Evolutionary conservation across 2,113 vertebrate genomes (phyloP).

Genomic region (Brienomyrus longianalis): DNA sequence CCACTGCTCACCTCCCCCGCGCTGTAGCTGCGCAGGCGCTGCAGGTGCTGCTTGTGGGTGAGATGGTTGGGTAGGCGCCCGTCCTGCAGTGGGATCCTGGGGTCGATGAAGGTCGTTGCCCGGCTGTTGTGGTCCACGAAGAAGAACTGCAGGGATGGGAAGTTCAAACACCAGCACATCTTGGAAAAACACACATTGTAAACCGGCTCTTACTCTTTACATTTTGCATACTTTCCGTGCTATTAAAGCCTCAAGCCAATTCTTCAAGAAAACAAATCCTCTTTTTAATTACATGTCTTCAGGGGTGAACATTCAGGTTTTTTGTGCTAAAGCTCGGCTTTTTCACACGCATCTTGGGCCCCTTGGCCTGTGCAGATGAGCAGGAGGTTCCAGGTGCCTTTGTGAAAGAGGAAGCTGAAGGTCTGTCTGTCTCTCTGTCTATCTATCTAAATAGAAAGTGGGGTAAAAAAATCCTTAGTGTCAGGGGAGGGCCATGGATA

Average conservation of each 20-base stretch:
- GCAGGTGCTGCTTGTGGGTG: constrained; percentile 88
- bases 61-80: constrained; percentile 83
- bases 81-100: constrained; percentile 90
- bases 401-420: background rate
- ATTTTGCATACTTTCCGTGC: background rate
- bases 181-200: background rate
- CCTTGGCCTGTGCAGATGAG: background rate
- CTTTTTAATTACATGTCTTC: background rate
- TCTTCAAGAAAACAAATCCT: background rate
- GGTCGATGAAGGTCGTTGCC: constrained; percentile 95
- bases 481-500: too few relatives aligned
- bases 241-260: background rate
- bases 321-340: background rate
- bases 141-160: constrained; percentile 70
- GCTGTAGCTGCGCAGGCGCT: constrained; percentile 93
- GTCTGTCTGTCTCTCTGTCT: too few relatives aligned
- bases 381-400: background rate
- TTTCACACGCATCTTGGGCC: background rate
- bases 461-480: too few relatives aligned
- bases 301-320: background rate
- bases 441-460: too few relatives aligned
- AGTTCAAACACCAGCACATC: background rate
- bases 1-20: constrained; percentile 79
- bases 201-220: background rate
- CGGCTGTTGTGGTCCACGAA: constrained; percentile 98